These are phyloP conservation scores for Caradrina clavipalpis DNA, from an alignment of 2,888 invertebrate species.

Conservation along the genomic window DNA sequence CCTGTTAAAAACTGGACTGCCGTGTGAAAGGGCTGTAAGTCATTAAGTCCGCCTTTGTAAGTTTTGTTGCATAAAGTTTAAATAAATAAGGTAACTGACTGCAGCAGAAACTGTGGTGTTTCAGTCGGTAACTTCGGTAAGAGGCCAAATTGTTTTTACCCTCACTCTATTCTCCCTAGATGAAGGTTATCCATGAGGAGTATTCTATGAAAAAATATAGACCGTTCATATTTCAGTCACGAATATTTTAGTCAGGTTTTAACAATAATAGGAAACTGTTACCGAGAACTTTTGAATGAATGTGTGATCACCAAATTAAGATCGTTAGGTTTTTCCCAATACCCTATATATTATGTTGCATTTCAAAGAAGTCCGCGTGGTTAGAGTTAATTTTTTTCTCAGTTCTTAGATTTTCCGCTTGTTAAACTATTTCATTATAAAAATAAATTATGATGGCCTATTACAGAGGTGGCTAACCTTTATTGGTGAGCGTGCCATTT, in stretches of 20 bases:
- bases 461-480: background rate
- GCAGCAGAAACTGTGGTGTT: too few species aligned
- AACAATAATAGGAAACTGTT: background rate
- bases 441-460: slow-evolving; percentile 18
- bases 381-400: background rate
- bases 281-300: slow-evolving; percentile 15
- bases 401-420: slow-evolving; percentile 20
- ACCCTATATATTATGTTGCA: background rate
- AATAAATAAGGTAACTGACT: too few species aligned
- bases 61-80: too few species aligned
- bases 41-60: too few species aligned
- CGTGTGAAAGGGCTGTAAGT: too few species aligned
- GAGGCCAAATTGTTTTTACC: too few species aligned
- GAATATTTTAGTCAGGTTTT: background rate
- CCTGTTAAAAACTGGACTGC: too few species aligned
- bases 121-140: too few species aligned
- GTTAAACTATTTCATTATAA: slow-evolving; percentile 18
- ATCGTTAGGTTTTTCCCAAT: slow-evolving; percentile 21
- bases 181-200: too few species aligned
- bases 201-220: background rate
- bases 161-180: too few species aligned
- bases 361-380: slow-evolving; percentile 36
- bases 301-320: background rate
- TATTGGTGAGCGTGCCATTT: too few species aligned
- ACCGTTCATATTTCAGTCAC: background rate